phyloP scores from a whole-genome alignment of 2,113 vertebrate species.

The Menura novaehollandiae region DNA sequence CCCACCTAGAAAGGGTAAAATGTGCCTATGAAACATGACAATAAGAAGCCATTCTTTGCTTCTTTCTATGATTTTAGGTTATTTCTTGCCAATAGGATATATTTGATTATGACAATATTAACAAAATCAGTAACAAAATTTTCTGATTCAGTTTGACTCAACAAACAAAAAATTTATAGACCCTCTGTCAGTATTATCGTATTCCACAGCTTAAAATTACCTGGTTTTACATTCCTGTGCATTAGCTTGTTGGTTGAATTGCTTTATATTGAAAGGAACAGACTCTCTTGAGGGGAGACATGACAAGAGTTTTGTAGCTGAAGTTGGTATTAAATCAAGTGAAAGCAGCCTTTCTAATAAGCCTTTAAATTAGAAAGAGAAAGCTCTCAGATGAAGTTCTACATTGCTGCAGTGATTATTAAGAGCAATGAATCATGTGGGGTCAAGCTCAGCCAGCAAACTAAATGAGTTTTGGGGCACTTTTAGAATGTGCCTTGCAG shows the following conservation, averaged over 20 bases:
- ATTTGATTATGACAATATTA: neutral
- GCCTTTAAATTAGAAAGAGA: constrained; percentile 59
- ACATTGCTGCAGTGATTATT: constrained; percentile 49
- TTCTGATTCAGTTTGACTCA: neutral
- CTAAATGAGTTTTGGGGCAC: neutral
- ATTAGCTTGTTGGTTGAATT: constrained; percentile 2
- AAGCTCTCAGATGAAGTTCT: constrained; percentile 48
- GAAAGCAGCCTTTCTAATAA: constrained; percentile 61
- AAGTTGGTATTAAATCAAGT: constrained; percentile 41
- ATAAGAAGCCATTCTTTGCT: neutral
- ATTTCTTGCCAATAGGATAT: neutral
- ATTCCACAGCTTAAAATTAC: neutral
- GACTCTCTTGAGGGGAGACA: neutral
- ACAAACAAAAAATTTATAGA: neutral
- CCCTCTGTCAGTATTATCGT: neutral
- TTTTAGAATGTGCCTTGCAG: neutral
- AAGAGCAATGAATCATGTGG: neutral
- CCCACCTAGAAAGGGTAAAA: neutral
- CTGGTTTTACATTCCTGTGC: neutral
- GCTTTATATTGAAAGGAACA: constrained; percentile 16
- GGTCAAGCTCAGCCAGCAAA: neutral
- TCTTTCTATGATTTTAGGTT: neutral
- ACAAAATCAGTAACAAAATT: neutral
- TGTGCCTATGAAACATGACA: neutral
- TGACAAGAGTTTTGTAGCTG: constrained; percentile 27